Conservation (phyloP, 2,113 vertebrate species). For the Sander lucioperca region DNA sequence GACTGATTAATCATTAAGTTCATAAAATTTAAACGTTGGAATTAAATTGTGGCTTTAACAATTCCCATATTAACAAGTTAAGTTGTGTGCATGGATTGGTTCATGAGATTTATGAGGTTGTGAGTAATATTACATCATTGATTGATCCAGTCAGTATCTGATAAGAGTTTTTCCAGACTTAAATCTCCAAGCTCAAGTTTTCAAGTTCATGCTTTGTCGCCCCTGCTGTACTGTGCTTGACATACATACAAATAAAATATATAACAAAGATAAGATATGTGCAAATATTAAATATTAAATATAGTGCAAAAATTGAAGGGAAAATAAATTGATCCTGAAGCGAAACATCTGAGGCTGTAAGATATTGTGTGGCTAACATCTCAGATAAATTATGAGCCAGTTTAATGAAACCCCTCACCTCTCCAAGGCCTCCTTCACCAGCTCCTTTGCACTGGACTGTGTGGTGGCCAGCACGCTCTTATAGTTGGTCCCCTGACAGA, state of each 20-base stretch:
- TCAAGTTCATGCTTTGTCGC: background rate
- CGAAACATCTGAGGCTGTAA: too few species aligned
- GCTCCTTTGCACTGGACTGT: constrained; percentile 82
- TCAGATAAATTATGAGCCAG: background rate
- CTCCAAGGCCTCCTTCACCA: constrained; percentile 86
- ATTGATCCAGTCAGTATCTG: too few species aligned
- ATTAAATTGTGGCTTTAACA: background rate
- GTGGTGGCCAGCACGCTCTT: constrained; percentile 86
- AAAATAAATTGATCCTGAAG: background rate
- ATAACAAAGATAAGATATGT: too few species aligned
- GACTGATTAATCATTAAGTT: background rate
- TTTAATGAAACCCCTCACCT: constrained; percentile 73
- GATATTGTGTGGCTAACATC: background rate
- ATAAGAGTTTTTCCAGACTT: background rate
- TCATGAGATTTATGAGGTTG: too few species aligned
- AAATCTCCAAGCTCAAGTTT: background rate
- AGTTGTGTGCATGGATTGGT: too few species aligned
- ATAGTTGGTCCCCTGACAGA: constrained; percentile 85
- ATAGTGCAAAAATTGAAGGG: background rate
- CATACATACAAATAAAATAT: too few species aligned
- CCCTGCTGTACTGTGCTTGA: too few species aligned
- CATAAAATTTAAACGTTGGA: background rate
- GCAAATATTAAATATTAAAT: background rate
- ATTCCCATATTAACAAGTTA: background rate
- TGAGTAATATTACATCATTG: too few species aligned